Conservation (phyloP, 2,797 vertebrate species). For the Apogon talboti region DNA sequence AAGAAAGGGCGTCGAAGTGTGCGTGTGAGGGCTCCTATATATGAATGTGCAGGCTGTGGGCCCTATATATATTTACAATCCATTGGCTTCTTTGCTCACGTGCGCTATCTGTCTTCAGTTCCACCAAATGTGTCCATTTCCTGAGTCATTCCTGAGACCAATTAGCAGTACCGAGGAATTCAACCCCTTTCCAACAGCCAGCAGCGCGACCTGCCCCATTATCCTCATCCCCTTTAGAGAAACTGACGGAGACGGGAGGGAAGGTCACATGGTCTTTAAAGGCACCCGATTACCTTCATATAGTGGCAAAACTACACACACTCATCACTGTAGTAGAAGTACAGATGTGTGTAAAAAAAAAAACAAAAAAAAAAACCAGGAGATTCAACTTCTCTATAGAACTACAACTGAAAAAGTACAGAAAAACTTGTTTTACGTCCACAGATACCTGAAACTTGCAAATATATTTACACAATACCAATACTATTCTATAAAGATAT, state of each 20-base stretch:
- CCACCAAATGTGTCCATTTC: constrained; percentile 74
- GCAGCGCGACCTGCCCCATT: constrained; percentile 65
- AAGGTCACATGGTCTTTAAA: constrained; percentile 34
- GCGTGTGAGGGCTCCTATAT: constrained; percentile 24
- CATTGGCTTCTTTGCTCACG: constrained; percentile 48
- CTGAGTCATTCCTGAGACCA: constrained; percentile 75
- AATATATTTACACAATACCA: no score
- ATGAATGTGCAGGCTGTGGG: constrained; percentile 11
- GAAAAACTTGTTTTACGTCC: no score
- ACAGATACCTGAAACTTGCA: no score
- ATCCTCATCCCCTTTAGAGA: constrained; percentile 68
- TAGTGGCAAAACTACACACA: background rate
- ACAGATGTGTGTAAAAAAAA: no score
- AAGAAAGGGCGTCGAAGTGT: constrained; percentile 6
- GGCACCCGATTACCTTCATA: constrained; percentile 52
- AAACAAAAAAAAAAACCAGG: no score
- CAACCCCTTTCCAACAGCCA: constrained; percentile 51
- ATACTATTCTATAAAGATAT: no score
- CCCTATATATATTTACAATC: constrained; percentile 22
- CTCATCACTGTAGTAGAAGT: no score
- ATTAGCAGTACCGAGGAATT: constrained; percentile 78
- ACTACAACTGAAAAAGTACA: no score
- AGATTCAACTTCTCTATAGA: no score
- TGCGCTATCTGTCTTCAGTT: constrained; percentile 66
- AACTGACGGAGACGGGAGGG: constrained; percentile 18